phyloP scores from a whole-genome alignment of 2,888 invertebrate species.

The Chrysopilus asiliformis region DNA sequence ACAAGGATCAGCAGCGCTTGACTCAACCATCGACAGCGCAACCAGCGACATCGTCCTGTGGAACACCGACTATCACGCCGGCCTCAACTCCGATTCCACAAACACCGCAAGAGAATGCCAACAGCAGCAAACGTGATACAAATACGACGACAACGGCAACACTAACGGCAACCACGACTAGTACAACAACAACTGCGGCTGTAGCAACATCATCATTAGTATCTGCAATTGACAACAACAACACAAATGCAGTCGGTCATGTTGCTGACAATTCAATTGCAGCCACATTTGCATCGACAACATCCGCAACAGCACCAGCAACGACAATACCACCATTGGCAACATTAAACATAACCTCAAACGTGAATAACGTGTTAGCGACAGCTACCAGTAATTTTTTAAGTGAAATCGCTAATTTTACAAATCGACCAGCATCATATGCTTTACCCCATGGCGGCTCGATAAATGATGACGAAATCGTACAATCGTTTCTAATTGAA shows the following conservation, averaged over 20 bases:
- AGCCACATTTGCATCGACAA: neutral
- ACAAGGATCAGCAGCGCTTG: constrained; percentile 43
- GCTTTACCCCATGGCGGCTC: constrained; percentile 44
- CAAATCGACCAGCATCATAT: constrained; percentile 44
- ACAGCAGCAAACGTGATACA: constrained; percentile 13
- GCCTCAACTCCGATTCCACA: constrained; percentile 22
- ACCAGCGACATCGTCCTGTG: constrained; percentile 46
- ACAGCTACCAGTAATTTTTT: constrained; percentile 22
- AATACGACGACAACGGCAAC: constrained; percentile 1
- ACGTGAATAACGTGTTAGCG: constrained; percentile 4
- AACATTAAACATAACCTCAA: too few species aligned
- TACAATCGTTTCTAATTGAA: constrained; percentile 86
- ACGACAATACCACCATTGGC: constrained; percentile 4
- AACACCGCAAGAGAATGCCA: constrained; percentile 20
- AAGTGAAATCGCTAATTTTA: constrained; percentile 29
- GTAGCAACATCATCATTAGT: constrained; percentile 12
- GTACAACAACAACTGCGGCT: constrained; percentile 9
- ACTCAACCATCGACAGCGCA: constrained; percentile 33
- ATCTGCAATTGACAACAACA: too few species aligned
- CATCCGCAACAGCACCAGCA: too few species aligned
- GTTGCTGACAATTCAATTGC: neutral
- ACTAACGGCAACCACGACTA: neutral
- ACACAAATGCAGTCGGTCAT: neutral
- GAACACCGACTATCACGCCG: constrained; percentile 28
- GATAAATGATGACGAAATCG: constrained; percentile 42